Conservation (phyloP, 2,888 invertebrate species). For the Platycheirus rosarum region DNA sequence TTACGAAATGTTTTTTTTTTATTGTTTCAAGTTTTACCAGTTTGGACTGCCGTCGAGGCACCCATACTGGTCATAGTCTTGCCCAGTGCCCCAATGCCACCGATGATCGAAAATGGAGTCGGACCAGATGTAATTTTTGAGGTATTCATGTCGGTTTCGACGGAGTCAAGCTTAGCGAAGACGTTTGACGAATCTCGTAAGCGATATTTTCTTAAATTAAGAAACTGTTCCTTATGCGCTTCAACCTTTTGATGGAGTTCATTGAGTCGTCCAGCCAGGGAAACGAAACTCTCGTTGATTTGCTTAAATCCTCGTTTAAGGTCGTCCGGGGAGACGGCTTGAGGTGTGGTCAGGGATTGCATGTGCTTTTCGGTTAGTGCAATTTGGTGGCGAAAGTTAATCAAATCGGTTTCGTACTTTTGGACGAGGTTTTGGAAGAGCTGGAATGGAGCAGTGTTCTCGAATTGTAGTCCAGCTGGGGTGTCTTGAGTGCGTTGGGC, state of each 20-base stretch:
- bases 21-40: slow-evolving; percentile 42
- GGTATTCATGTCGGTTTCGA: slow-evolving; percentile 79
- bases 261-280: slow-evolving; percentile 93
- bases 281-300: slow-evolving; percentile 93
- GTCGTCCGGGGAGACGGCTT: slow-evolving; percentile 88
- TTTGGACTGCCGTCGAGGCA: slow-evolving; percentile 41
- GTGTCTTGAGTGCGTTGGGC: slow-evolving; percentile 91
- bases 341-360: slow-evolving; percentile 85
- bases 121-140: slow-evolving; percentile 85
- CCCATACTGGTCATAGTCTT: slow-evolving; percentile 76
- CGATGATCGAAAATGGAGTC: slow-evolving; percentile 84
- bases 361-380: slow-evolving; percentile 89
- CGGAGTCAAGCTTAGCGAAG: slow-evolving; percentile 85
- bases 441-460: slow-evolving; percentile 88
- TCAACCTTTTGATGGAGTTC: slow-evolving; percentile 90
- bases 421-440: slow-evolving; percentile 88
- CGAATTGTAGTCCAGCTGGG: slow-evolving; percentile 89
- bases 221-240: slow-evolving; percentile 91
- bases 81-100: slow-evolving; percentile 79
- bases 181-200: slow-evolving; percentile 89
- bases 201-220: slow-evolving; percentile 90
- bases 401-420: slow-evolving; percentile 88
- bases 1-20: slow-evolving; percentile 2
- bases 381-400: slow-evolving; percentile 87
- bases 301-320: slow-evolving; percentile 90